Evolutionary conservation across 2,797 vertebrate species (phyloP), one percentile per base, ranked within the genome.

Genomic region (Siniperca undulata): DNA sequence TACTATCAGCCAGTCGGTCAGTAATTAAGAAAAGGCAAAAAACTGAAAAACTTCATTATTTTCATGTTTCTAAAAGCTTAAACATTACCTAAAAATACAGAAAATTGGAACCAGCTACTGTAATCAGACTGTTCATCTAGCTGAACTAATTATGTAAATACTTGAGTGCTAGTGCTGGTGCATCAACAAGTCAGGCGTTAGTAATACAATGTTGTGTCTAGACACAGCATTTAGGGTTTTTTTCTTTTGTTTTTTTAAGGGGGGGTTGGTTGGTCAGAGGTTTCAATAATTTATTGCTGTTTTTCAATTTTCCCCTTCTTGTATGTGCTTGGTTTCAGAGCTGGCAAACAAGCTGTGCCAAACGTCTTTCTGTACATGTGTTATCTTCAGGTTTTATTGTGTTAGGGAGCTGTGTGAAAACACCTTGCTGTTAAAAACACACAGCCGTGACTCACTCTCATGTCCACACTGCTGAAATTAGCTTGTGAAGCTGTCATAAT

Each of bases 141-240:
- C 74, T 83, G 82, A 86, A 84, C 70, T 85, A 82, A 89, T 87
- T 87, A 89, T 88, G 82, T 82, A 84, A 89, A 91, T 91, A 71
- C 84, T 77, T 83, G 72, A 90, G 85, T 86, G 87, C 86, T 78
- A 36, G 85, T 86, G 87, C 86, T 78, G 40, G 59, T 80, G 74
- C 80, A 70, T 81, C 80, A 64, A 27, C 62, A 62, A 92, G 77
- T 89, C 86, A 80, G 86, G 92, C 83, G 13, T 69, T 27, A 81
- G 24, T 91, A 89, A 93, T 53, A 76, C 78, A 86, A 85, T 91
- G 92, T 92, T 94, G 89, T 89, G 92, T 90, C 92, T 94, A 91
- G 92, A 93, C 92, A 13, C 30, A 34, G 74, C 87, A 81, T 86
- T 89, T 86, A 38, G 67, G 3, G 0, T 2, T 34, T 42, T 66